phyloP scores from a whole-genome alignment of 2,113 vertebrate genomes.

The Melanerpes formicivorus region DNA sequence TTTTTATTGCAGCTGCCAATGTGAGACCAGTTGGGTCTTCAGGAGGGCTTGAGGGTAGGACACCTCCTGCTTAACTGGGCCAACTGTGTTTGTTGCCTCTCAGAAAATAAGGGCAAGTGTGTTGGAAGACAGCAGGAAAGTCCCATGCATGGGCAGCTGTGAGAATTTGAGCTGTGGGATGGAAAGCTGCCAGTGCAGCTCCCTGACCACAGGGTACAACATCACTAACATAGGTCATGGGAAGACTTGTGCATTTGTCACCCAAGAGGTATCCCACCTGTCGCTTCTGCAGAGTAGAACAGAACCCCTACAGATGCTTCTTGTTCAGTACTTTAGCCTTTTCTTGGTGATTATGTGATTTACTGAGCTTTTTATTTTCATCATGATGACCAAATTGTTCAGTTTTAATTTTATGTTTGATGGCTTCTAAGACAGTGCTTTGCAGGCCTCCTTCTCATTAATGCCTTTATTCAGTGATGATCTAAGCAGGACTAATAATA shows the following conservation, averaged over 20 bases:
- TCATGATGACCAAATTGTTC: neutral
- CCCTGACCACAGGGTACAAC: neutral
- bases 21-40: neutral
- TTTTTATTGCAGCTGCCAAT: slow-evolving; percentile 36
- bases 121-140: neutral
- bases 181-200: neutral
- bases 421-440: neutral
- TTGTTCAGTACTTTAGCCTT: neutral
- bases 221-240: accelerated
- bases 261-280: neutral
- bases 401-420: neutral
- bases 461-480: slow-evolving; percentile 16
- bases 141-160: neutral
- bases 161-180: neutral
- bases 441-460: slow-evolving; percentile 10
- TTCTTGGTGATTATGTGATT: neutral
- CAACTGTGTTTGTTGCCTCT: neutral
- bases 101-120: neutral
- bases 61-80: neutral
- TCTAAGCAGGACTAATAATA: neutral
- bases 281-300: neutral
- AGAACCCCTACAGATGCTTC: neutral
- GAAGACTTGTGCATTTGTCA: neutral
- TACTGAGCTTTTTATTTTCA: slow-evolving; percentile 3
- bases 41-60: neutral